Base-by-base conservation (phyloP, 2,888 invertebrate species). In the Branchipolynoe longqiensis region DNA sequence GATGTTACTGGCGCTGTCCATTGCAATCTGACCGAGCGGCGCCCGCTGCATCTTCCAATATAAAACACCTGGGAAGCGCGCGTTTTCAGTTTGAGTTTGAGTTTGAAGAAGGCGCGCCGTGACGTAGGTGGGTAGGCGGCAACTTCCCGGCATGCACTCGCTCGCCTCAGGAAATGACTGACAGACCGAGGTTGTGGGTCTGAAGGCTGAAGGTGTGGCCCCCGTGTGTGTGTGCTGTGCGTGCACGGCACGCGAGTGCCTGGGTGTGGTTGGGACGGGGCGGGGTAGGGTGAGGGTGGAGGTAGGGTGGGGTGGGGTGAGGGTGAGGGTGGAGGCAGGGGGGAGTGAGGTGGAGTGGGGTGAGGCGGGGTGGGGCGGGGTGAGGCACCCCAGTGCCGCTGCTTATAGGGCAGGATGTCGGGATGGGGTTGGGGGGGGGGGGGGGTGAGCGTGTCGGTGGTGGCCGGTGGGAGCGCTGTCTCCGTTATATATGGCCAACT, bases 101-200 rank as follows among this genome's bases (percentile, higher is more conserved):
- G 62, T 62, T 62, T 62, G 8, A 69, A 41, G 14, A 78, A 28
- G n/a, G 78, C 78, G 78, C 78, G 78, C 41, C 28, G 31, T n/a
- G 73, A 62, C 56, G n/a, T n/a, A 33, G 28, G 18, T 73, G 73
- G 31, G 78, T 78, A 40, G 78, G 22, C 3, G 36, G 69, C 38
- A 48, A 31, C 54, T 78, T 78, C 78, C 78, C 48, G 78, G 78
- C 78, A 78, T 41, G 69, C 48, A 12, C n/a, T 78, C 28, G 4
- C n/a, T 78, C 28, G 78, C 18, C 31, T n/a, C 28, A 78, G 48
- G 78, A 78, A 78, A 48, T 78, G 78, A 78, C 48, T 78, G 78
- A 78, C 78, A 78, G 78, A 48, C 41, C n/a, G 41, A 6, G 18
- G 18, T 12, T 48, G 48, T 8, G 8, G 18, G 48, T 8, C 31